Percentiles rank a stretch among this genome's conserved stretches.
Evolutionary conservation across 2,888 invertebrate genomes (phyloP).

Genomic region (Philereme vetulata): DNA sequence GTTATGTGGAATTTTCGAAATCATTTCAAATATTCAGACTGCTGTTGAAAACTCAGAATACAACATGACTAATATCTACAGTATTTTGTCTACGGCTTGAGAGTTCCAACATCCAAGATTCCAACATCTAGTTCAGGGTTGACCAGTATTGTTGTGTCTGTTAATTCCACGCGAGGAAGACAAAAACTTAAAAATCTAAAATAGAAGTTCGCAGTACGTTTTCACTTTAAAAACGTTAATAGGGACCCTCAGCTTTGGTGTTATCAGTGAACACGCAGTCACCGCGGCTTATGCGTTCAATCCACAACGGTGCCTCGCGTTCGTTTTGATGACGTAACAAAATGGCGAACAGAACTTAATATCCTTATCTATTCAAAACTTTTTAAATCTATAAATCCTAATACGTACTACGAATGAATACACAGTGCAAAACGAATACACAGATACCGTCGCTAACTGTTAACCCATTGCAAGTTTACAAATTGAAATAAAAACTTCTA

Average conservation of each 20-base stretch:
- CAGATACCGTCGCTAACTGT: too few species aligned
- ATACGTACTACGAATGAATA: background rate
- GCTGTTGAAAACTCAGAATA: constrained; percentile 44
- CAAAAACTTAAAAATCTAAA: too few species aligned
- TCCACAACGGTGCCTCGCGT: constrained; percentile 68
- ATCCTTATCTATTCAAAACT: background rate
- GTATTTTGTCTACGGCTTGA: constrained; percentile 20
- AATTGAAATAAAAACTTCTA: too few species aligned
- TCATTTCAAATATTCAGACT: constrained; percentile 38
- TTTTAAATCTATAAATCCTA: background rate
- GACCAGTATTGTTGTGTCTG: constrained; percentile 44
- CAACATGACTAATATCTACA: constrained; percentile 39
- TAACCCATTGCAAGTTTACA: too few species aligned
- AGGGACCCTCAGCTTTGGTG: constrained; percentile 4
- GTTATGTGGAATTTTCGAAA: constrained; percentile 50
- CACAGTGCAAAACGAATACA: too few species aligned
- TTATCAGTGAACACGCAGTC: constrained; percentile 77
- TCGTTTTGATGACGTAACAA: constrained; percentile 76
- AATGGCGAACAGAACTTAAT: constrained; percentile 68
- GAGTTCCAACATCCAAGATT: constrained; percentile 38
- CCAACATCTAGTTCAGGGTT: constrained; percentile 32
- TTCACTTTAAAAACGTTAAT: too few species aligned
- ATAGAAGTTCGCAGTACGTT: too few species aligned
- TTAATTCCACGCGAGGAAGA: constrained; percentile 32
- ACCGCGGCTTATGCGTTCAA: constrained; percentile 53